Base-by-base conservation (phyloP, 2,888 invertebrate species). In the Stratiomys singularior region DNA sequence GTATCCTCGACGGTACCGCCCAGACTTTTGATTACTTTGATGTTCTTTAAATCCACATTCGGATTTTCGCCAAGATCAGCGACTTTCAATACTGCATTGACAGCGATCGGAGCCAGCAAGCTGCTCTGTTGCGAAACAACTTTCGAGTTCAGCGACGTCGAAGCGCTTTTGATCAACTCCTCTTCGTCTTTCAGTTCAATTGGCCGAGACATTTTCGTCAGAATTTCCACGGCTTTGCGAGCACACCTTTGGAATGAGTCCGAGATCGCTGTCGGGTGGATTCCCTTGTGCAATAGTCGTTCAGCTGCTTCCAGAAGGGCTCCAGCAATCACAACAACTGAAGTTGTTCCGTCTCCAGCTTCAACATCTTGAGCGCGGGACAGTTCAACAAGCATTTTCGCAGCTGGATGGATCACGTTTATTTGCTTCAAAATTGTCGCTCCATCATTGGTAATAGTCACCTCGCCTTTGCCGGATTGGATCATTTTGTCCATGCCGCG, bases 401-500 rank as follows among this genome's bases (percentile, higher is more conserved):
- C 99, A 82, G 99, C 98, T 69, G 99, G 99, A 87, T 99, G 99
- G 80, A 96, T 90, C 1, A 99, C 98, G 88, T 96, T 96, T 93
- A 99, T 99, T 89, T 99, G 96, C 87, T 99, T 98, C 79, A 99
- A 89, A 88, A 99, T 99, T 46, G 99, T 99, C 46, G 99, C 99
- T 78, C 99, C 99, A 90, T 99, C 99, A 88, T 99, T 99, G 76
- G 99, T 99, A 80, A 99, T 99, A 1, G 98, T 99, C 0, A 99
- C 99, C 89, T 99, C 99, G 7, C 99, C 99, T 89, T 96, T 98
- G 46, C 93, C 92, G 46, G 96, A 90, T 90, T 99, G 99, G 83
- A 99, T 99, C 99, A 99, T 99, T 91, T 99, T 99, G 86, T 99
- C 99, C 99, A 99, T 99, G 80, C 99, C 99, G 82, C 96, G 92